phyloP scores from a whole-genome alignment of 2,888 invertebrate species.

The Brachypalpus laphriformis region DNA sequence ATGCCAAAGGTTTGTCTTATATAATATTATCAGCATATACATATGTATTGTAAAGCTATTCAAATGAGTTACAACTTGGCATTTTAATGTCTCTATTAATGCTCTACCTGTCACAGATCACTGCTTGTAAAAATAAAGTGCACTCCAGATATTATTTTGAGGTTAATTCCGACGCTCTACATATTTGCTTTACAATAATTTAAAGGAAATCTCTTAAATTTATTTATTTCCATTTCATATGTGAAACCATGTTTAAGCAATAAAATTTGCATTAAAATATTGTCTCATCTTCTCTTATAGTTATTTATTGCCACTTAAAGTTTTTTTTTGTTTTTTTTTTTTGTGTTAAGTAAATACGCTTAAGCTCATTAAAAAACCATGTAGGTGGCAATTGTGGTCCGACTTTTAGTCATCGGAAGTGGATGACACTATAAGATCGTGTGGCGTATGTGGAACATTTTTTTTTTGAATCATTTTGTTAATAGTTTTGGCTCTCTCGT shows the following conservation, averaged over 20 bases:
- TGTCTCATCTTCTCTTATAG: constrained; percentile 14
- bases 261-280: constrained; percentile 15
- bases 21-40: too few species aligned
- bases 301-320: constrained; percentile 19
- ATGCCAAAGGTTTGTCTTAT: too few species aligned
- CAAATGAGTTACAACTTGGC: too few species aligned
- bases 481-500: background rate
- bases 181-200: background rate
- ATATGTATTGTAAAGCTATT: too few species aligned
- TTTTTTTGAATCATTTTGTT: background rate
- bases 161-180: background rate
- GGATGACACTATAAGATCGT: background rate
- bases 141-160: background rate
- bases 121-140: background rate
- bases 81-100: too few species aligned
- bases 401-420: background rate
- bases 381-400: constrained; percentile 1
- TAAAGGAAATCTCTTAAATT: background rate
- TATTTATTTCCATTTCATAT: background rate
- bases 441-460: constrained; percentile 45
- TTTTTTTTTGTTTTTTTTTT: too few species aligned
- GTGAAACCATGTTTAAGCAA: constrained; percentile 6
- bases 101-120: background rate
- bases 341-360: background rate
- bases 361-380: background rate